Evolutionary conservation across 2,888 invertebrate genomes (phyloP), one percentile per base, ranked within the genome.

Genomic region (Cartodere bifasciata): DNA sequence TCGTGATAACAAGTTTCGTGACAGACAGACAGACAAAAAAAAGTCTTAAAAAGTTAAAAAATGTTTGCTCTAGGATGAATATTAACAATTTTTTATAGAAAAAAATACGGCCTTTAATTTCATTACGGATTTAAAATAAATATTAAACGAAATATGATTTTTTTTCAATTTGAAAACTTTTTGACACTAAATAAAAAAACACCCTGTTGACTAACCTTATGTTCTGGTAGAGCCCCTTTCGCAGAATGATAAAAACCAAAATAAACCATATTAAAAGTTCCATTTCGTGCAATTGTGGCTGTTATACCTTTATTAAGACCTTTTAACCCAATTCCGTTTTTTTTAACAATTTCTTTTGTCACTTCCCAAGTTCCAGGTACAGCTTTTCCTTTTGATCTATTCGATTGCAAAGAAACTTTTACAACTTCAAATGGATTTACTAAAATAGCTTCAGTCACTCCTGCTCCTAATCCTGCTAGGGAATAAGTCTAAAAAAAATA

Each of bases 371-470:
- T 86, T 38, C 80, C 80, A 1, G 82, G 82, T 7, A 70, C 56
- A 47, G 77, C 69, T 29, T 67, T 64, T 15, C 72, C 67, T 28
- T 66, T 62, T 1, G 74, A 65, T 33, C 73, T 73, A 51, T 86
- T 79, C 0, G 85, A 75, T 54, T 86, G 86, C 37, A 86, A 60
- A 2, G 75, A 75, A n/a, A 94, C 90, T 68, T 94, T 95, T 1
- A 95, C 86, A 16, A 91, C 88, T 69, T 94, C 92, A 56, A 92
- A 92, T 0, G 92, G 92, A 63, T 92, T 92, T 0, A 91, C 84
- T 31, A 91, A 67, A 38, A 92, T 68, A 4, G 82, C 90, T 63
- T 94, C 92, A n/a, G 92, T 84, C 2, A 87, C 61, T 28, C 94
- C 94, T 25, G 91, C 85, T 34, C 79, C 77, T 7, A 91, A 64